A percentile compares a stretch with the other conserved stretches of the same genome.
These are phyloP conservation scores for Shinisaurus crocodilurus DNA, from an alignment of 2,113 vertebrate genomes.

Conservation along the genomic window DNA sequence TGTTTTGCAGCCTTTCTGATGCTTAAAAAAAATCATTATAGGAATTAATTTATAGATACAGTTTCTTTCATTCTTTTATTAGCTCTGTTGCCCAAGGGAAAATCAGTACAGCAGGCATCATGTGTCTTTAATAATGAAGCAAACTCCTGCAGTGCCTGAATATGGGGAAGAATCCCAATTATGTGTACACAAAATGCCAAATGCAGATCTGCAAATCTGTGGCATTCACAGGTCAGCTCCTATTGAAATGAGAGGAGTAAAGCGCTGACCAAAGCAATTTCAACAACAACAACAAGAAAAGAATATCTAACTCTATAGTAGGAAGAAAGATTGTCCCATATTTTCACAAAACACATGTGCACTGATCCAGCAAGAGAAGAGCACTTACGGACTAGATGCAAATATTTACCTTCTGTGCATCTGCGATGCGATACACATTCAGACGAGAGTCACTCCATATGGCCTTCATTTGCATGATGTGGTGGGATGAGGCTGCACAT, in stretches of 20 bases:
- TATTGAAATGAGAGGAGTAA: constrained; percentile 37
- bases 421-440: not conserved
- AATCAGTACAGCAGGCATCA: constrained; percentile 58
- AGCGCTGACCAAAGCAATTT: constrained; percentile 51
- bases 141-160: constrained; percentile 57
- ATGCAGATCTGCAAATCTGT: constrained; percentile 62
- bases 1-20: constrained; percentile 45
- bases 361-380: not conserved
- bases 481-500: not conserved
- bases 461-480: not conserved
- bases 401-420: not conserved
- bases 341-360: constrained; percentile 19
- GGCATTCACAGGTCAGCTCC: constrained; percentile 50
- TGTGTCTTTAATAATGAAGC: constrained; percentile 74
- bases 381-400: not conserved
- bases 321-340: constrained; percentile 25
- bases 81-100: constrained; percentile 58
- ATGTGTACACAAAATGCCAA: constrained; percentile 60
- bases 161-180: constrained; percentile 56
- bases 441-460: not conserved
- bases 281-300: not conserved
- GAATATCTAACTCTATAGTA: constrained; percentile 31
- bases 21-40: constrained; percentile 54
- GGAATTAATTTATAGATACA: constrained; percentile 64
- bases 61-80: constrained; percentile 65